Evolutionary conservation across 1,140 invertebrate genomes (phyloP).

Genomic region (Anthonomus grandis): DNA sequence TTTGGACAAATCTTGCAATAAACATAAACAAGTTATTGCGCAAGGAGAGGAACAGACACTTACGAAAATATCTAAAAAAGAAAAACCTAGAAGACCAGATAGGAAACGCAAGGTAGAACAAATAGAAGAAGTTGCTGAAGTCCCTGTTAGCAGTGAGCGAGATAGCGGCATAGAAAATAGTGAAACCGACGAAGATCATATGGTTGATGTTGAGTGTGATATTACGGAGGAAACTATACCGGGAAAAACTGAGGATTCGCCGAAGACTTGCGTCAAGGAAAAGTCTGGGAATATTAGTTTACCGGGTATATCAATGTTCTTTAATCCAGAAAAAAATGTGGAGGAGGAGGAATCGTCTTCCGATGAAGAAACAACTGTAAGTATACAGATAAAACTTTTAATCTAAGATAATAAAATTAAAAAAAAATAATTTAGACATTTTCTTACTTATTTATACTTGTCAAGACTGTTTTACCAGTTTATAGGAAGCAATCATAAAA

Average conservation of each 20-base stretch:
- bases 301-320: conserved; percentile 19
- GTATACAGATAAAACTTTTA: too few species aligned
- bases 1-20: conserved; percentile 17
- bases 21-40: too few species aligned
- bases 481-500: too few species aligned
- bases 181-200: neutral
- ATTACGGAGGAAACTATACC: neutral
- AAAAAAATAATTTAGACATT: too few species aligned
- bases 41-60: too few species aligned
- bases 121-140: conserved; percentile 5
- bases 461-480: too few species aligned
- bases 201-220: conserved; percentile 3
- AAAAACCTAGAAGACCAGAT: neutral
- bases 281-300: neutral
- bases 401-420: too few species aligned
- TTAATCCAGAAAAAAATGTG: conserved; percentile 1
- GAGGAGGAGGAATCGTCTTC: neutral
- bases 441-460: too few species aligned
- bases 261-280: neutral
- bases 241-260: neutral
- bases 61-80: neutral
- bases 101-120: conserved; percentile 6
- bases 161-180: neutral
- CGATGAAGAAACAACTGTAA: conserved; percentile 16
- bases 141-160: neutral